Evolutionary conservation across 2,113 vertebrate genomes (phyloP), one percentile per base, ranked within the genome.

Genomic region (Tragelaphus scriptus): DNA sequence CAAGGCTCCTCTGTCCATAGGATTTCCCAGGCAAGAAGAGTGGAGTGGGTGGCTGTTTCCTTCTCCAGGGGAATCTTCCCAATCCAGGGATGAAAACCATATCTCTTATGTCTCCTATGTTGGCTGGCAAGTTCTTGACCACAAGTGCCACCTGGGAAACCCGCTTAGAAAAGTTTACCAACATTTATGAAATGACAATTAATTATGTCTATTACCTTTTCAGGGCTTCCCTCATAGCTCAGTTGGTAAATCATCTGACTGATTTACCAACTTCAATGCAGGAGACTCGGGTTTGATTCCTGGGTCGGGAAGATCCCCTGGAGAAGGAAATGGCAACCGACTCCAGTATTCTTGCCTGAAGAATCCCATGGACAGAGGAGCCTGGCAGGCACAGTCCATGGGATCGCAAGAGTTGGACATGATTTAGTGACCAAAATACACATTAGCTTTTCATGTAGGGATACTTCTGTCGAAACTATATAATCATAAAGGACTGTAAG

Each of bases 111-210:
- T 44, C 71, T 14, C 12, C 23, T 77, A 1, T 0, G 0, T 44
- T 13, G 71, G 23, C 71, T 44, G 23, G 36, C 36, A 44, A 44
- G 36, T 44, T 77, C 71, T 25, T 14, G 21, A 7, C 71, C 11
- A 77, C 12, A 3, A 26, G 40, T 25, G 23, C 12, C 23, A 7
- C 36, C 36, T 44, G 36, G 36, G 71, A 30, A 77, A 40, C 71
- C 23, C 2, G 30, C 23, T 81, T 47, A 13, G 71, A 32, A 51
- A 14, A 8, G 17, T 84, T 88, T 7, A n/a, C 3, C 49, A 87
- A 88, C 51, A 71, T 88, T 85, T 86, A 90, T 87, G 44, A 91
- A 93, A 88, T 44, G 30, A 32, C 7, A 85, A 5, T 84, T 63
- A 89, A 32, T 80, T 65, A 86, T 36, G 5, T 28, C 47, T 81